These are phyloP conservation scores for Drosophila nikananu DNA, from an alignment of 1,140 invertebrate species.

Conservation along the genomic window DNA sequence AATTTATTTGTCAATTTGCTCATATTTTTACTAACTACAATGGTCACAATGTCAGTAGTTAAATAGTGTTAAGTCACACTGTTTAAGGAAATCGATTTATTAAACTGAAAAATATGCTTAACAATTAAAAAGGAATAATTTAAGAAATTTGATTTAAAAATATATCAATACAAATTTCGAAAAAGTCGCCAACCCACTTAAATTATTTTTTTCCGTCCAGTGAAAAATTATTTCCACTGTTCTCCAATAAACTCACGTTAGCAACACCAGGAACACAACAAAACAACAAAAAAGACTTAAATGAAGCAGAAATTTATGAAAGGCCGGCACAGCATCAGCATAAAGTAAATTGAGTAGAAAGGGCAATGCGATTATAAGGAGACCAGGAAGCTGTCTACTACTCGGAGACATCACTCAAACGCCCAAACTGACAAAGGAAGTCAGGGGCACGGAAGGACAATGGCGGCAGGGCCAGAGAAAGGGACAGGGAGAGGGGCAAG, in stretches of 20 bases:
- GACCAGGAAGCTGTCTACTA: constrained; percentile 60
- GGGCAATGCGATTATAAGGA: constrained; percentile 41
- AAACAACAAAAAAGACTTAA: constrained; percentile 32
- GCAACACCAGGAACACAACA: constrained; percentile 13
- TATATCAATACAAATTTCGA: neutral
- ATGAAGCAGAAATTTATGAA: constrained; percentile 65
- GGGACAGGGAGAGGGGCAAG: constrained; percentile 44
- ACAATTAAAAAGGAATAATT: neutral
- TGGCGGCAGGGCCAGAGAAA: neutral
- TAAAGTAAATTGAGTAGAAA: constrained; percentile 67
- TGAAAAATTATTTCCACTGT: neutral
- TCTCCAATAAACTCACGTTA: constrained; percentile 34
- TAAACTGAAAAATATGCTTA: neutral
- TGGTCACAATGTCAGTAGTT: no score
- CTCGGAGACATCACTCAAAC: constrained; percentile 63
- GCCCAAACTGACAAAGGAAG: constrained; percentile 73
- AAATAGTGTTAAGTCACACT: no score
- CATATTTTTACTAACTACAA: no score
- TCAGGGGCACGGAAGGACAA: constrained; percentile 8
- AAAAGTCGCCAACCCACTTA: neutral
- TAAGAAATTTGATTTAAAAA: neutral
- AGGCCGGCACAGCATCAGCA: constrained; percentile 39
- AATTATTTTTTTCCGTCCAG: neutral
- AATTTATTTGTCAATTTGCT: no score
- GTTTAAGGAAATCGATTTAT: neutral